These are phyloP conservation scores for Scolanthus callimorphus DNA, from an alignment of 92 coral and sea anemone genomes.

Conservation along the genomic window DNA sequence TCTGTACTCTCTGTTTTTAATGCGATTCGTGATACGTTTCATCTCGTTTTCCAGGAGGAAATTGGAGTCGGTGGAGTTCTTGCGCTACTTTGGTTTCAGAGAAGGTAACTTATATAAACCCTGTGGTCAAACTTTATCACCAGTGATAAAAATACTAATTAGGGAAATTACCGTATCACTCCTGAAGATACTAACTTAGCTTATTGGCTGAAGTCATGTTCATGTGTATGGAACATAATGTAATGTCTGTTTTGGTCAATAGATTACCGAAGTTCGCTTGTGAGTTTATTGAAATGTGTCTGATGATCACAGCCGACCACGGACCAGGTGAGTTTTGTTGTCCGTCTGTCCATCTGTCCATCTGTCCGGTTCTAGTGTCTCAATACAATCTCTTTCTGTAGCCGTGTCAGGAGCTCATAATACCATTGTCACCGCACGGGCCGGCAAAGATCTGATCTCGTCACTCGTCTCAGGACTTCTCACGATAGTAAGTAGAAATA, in stretches of 20 bases:
- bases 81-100: slow-evolving; percentile 96
- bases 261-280: slow-evolving; percentile 91
- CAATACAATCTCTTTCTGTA: neutral
- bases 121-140: neutral
- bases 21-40: too few species aligned
- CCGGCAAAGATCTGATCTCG: slow-evolving; percentile 96
- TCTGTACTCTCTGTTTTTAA: too few species aligned
- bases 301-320: slow-evolving; percentile 99
- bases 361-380: neutral
- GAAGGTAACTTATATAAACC: slow-evolving; percentile 49
- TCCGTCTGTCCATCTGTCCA: too few species aligned
- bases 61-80: slow-evolving; percentile 97
- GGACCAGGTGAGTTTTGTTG: too few species aligned
- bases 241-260: slow-evolving; percentile 1
- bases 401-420: slow-evolving; percentile 99
- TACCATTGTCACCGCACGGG: slow-evolving; percentile 99
- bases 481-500: slow-evolving; percentile 80
- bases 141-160: too few species aligned
- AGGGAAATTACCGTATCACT: too few species aligned
- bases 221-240: too few species aligned
- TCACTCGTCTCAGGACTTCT: slow-evolving; percentile 95
- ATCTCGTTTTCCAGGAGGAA: slow-evolving; percentile 41
- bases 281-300: slow-evolving; percentile 96
- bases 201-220: too few species aligned
- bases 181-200: too few species aligned